A percentile compares a stretch with the other conserved stretches of the same genome.
Evolutionary conservation across 1,140 invertebrate species (phyloP).

Genomic region (Drosophila micromelanica): DNA sequence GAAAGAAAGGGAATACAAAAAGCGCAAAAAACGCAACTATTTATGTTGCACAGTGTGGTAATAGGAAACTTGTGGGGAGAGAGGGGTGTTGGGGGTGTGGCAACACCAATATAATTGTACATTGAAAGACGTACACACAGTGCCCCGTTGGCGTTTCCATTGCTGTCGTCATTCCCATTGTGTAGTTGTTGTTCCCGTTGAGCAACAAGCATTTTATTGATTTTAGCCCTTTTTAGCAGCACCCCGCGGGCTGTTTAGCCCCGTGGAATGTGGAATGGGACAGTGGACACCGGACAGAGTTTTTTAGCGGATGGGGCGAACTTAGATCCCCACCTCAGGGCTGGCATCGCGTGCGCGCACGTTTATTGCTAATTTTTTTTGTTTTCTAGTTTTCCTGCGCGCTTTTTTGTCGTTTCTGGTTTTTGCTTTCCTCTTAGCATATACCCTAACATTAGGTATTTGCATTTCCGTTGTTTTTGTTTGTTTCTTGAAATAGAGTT

Average conservation of each 20-base stretch:
- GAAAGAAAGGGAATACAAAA: conserved; percentile 30
- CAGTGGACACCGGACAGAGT: no score
- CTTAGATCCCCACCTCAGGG: conserved; percentile 2
- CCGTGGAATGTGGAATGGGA: no score
- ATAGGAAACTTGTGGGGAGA: neutral
- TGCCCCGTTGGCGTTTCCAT: conserved; percentile 15
- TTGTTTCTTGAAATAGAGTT: neutral
- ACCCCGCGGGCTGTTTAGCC: conserved; percentile 11
- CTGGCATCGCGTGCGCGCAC: conserved; percentile 68
- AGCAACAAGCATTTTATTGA: conserved; percentile 84
- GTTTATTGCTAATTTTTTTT: conserved; percentile 81
- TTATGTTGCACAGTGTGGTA: conserved; percentile 70
- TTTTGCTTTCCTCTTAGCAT: conserved; percentile 22
- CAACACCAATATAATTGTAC: conserved; percentile 75
- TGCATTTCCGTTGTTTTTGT: conserved; percentile 2
- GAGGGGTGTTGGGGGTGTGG: conserved; percentile 8
- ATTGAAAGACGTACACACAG: conserved; percentile 63
- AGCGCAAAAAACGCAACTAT: conserved; percentile 77
- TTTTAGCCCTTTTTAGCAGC: conserved; percentile 71
- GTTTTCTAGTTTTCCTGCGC: conserved; percentile 50
- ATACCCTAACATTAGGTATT: neutral
- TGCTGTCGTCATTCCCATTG: conserved; percentile 52
- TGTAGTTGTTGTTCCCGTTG: conserved; percentile 28
- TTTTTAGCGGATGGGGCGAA: no score
- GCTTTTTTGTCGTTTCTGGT: conserved; percentile 17